Conservation (phyloP, 1,140 invertebrate species). For the Drosophila rhopaloa region DNA sequence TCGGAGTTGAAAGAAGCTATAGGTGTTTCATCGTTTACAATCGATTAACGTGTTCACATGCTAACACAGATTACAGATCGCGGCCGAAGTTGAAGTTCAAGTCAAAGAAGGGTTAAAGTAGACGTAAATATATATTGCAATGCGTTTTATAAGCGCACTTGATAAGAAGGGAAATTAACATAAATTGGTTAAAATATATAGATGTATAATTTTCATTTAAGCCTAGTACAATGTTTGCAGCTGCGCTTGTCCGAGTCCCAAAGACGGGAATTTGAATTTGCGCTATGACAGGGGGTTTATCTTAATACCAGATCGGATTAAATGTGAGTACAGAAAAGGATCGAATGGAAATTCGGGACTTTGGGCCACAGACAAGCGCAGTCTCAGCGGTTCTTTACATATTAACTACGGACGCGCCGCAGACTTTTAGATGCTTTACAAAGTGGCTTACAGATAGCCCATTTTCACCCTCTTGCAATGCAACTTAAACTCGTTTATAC, state of each 20-base stretch:
- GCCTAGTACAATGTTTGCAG: slow-evolving; percentile 42
- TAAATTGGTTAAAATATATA: slow-evolving; percentile 49
- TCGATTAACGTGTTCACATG: slow-evolving; percentile 33
- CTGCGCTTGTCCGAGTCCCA: slow-evolving; percentile 22
- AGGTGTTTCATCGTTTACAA: slow-evolving; percentile 22
- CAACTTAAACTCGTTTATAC: slow-evolving; percentile 34
- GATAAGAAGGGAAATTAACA: slow-evolving; percentile 38
- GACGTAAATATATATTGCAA: slow-evolving; percentile 67
- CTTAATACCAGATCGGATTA: slow-evolving; percentile 20
- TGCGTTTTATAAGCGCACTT: slow-evolving; percentile 80
- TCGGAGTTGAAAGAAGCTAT: slow-evolving; percentile 69
- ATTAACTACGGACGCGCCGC: slow-evolving; percentile 54
- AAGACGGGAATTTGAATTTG: slow-evolving; percentile 13
- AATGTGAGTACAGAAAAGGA: background rate
- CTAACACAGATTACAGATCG: slow-evolving; percentile 60
- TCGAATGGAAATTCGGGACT: slow-evolving; percentile 11
- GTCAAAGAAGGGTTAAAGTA: slow-evolving; percentile 11
- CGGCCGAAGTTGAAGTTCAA: slow-evolving; percentile 19
- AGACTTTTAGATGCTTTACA: slow-evolving; percentile 50
- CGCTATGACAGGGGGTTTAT: slow-evolving; percentile 2
- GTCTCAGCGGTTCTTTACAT: slow-evolving; percentile 12
- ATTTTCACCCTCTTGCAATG: slow-evolving; percentile 26
- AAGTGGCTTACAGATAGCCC: slow-evolving; percentile 23
- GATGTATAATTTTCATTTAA: slow-evolving; percentile 49
- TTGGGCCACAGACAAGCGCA: slow-evolving; percentile 37